Evolutionary conservation across 2,888 invertebrate species (phyloP).

Genomic region (Trachelus iudaicus): DNA sequence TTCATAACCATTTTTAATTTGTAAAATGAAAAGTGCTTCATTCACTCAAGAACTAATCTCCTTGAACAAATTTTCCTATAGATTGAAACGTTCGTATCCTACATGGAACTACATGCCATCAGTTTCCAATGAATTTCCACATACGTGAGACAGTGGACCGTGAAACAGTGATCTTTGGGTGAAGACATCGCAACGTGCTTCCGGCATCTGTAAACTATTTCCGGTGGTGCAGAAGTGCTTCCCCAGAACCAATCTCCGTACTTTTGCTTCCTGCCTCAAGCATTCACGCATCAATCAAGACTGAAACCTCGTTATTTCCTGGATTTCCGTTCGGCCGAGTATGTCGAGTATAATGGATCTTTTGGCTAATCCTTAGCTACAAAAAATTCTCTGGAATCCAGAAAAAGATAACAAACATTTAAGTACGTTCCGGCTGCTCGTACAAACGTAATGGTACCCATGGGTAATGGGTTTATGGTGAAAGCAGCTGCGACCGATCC

Average conservation of each 20-base stretch:
- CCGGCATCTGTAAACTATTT: not conserved
- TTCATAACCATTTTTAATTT: not conserved
- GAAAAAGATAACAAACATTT: not conserved
- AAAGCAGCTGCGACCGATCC: not conserved
- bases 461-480: not conserved
- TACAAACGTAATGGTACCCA: not conserved
- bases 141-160: not conserved
- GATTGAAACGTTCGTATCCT: not conserved
- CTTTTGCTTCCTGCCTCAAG: not conserved
- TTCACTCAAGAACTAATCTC: not conserved
- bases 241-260: not conserved
- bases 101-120: not conserved
- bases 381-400: not conserved
- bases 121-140: not conserved
- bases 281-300: not conserved
- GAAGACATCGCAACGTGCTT: not conserved
- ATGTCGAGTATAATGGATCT: not conserved
- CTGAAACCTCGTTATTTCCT: not conserved
- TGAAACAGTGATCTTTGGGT: not conserved
- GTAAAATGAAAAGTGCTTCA: not conserved
- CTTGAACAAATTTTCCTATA: not conserved
- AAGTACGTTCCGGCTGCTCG: not conserved
- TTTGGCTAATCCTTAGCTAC: not conserved
- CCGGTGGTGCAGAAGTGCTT: not conserved
- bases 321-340: not conserved